A percentile compares a stretch with the other conserved stretches of the same genome.
Conservation (phyloP, 2,888 invertebrate genomes). For the Ectemnius cavifrons region DNA sequence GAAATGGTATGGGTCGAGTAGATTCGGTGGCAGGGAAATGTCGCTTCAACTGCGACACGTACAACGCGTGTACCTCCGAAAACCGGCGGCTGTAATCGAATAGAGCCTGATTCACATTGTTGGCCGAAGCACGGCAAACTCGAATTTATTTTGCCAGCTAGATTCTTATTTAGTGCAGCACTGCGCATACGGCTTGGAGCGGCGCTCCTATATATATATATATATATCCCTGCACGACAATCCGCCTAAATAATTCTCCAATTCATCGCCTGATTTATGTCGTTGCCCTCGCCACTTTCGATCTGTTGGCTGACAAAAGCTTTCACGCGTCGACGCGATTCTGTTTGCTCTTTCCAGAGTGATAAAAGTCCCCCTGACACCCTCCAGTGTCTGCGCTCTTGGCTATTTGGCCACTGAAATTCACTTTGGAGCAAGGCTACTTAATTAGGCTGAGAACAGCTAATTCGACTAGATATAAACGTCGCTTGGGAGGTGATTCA, state of each 20-base stretch:
- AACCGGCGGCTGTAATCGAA: constrained; percentile 4
- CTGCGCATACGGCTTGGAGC: neutral
- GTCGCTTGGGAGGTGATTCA: neutral
- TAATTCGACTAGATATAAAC: neutral
- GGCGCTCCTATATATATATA: neutral
- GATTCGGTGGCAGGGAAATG: too few species aligned
- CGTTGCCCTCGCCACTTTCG: neutral
- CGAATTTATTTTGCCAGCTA: constrained; percentile 2
- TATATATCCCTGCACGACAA: neutral
- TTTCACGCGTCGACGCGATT: neutral
- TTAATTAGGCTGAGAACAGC: too few species aligned
- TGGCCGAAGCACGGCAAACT: neutral
- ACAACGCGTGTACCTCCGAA: constrained; percentile 2
- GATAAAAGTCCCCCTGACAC: neutral
- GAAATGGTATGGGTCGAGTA: too few species aligned
- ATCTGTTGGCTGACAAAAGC: neutral
- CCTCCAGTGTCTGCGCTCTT: neutral
- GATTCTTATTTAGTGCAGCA: constrained; percentile 5
- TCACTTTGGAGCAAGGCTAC: neutral
- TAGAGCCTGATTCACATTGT: constrained; percentile 3
- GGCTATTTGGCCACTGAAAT: neutral
- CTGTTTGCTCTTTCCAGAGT: neutral
- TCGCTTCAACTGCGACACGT: constrained; percentile 1
- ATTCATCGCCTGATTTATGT: neutral
- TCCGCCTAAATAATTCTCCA: neutral